A percentile compares a stretch with the other conserved stretches of the same genome.
Evolutionary conservation across 2,113 vertebrate genomes (phyloP).

Genomic region (Xiphorhynchus elegans): DNA sequence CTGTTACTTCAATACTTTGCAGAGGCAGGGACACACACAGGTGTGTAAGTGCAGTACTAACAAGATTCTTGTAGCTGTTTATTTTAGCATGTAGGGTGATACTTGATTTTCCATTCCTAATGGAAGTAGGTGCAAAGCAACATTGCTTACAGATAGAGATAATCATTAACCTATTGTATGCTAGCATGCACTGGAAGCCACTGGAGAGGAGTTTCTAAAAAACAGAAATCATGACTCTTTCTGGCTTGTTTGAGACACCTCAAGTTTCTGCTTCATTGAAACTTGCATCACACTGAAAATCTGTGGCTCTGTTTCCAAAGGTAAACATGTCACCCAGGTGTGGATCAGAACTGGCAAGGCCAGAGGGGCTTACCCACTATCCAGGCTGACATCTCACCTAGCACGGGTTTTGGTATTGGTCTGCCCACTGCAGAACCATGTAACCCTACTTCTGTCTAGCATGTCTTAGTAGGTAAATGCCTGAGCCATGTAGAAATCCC

Average conservation of each 20-base stretch:
- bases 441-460: not conserved
- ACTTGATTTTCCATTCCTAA: not conserved
- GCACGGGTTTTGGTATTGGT: not conserved
- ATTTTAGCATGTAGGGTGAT: not conserved
- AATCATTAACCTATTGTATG: not conserved
- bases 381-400: not conserved
- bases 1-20: not conserved
- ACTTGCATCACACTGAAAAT: not conserved
- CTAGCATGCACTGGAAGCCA: not conserved
- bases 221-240: not conserved
- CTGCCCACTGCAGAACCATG: not conserved
- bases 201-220: not conserved
- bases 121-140: not conserved
- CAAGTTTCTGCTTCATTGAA: not conserved
- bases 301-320: not conserved
- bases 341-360: not conserved
- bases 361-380: not conserved
- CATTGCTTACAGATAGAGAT: not conserved
- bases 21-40: not conserved
- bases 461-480: not conserved
- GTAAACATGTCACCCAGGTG: fast-evolving
- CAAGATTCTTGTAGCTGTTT: not conserved
- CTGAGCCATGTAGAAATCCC: not conserved
- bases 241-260: not conserved
- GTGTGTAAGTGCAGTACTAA: not conserved